These are phyloP conservation scores for Megaceryle maxima DNA, from an alignment of 2,113 vertebrate genomes.

Conservation along the genomic window DNA sequence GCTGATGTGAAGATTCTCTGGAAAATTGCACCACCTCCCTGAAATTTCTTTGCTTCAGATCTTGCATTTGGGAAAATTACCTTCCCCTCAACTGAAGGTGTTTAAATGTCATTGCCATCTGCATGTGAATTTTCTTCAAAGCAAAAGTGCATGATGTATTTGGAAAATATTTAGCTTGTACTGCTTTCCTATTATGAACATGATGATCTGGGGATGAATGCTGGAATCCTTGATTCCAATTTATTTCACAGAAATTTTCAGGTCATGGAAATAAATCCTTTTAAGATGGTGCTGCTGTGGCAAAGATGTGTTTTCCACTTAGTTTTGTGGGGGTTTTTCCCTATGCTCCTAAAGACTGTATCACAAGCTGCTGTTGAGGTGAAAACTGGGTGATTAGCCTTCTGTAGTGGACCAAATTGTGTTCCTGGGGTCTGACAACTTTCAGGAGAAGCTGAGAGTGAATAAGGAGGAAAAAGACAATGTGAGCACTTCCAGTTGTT, in stretches of 20 bases:
- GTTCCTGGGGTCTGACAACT: not conserved
- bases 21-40: not conserved
- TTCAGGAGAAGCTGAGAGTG: not conserved
- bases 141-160: not conserved
- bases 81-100: not conserved
- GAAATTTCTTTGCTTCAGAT: no score
- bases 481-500: not conserved
- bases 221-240: not conserved
- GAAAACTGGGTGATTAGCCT: not conserved
- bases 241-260: not conserved
- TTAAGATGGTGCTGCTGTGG: not conserved
- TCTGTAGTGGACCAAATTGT: not conserved
- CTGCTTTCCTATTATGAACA: not conserved
- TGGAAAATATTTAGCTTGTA: not conserved
- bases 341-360: not conserved
- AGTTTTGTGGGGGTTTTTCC: not conserved
- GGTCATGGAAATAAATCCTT: not conserved
- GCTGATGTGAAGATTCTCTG: not conserved
- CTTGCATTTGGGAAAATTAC: no score
- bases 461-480: not conserved
- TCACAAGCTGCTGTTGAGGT: not conserved
- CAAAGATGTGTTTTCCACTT: not conserved
- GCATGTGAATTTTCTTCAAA: not conserved
- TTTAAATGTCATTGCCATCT: not conserved
- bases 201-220: not conserved